Evolutionary conservation across 2,797 vertebrate genomes (phyloP).

Genomic region (Loriculus beryllinus): DNA sequence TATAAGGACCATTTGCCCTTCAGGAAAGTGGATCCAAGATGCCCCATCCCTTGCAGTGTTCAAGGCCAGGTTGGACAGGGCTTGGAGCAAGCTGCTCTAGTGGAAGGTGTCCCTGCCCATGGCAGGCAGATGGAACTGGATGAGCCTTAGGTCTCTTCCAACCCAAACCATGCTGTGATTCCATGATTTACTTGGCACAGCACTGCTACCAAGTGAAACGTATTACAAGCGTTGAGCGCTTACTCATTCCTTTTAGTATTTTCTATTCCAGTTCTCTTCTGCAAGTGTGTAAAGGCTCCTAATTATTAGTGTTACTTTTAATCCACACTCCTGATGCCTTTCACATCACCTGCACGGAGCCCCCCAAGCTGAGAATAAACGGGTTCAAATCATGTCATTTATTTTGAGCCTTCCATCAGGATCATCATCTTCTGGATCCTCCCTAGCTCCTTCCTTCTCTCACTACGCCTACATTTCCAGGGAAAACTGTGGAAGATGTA

Average conservation of each 20-base stretch:
- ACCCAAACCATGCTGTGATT: not conserved
- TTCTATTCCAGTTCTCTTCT: not conserved
- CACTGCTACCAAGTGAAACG: not conserved
- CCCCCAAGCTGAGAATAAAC: not conserved
- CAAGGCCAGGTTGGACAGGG: not conserved
- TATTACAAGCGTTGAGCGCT: not conserved
- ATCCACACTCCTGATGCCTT: not conserved
- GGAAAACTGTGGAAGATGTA: conserved; percentile 10
- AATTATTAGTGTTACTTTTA: not conserved
- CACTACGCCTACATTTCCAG: not conserved
- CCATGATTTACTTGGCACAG: not conserved
- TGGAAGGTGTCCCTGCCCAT: not conserved
- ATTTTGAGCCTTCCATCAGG: not conserved
- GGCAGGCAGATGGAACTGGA: not conserved
- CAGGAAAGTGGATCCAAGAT: not conserved
- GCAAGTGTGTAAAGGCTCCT: not conserved
- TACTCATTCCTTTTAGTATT: not conserved
- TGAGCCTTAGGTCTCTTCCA: not conserved
- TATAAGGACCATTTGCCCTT: not conserved
- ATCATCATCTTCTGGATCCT: not conserved
- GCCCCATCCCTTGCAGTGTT: not conserved
- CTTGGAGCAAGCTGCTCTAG: not conserved
- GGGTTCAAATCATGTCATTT: not conserved
- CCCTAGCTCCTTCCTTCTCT: conserved; percentile 11
- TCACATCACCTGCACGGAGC: not conserved